Evolutionary conservation across 2,797 vertebrate species (phyloP).

Genomic region (Lagodon rhomboides): DNA sequence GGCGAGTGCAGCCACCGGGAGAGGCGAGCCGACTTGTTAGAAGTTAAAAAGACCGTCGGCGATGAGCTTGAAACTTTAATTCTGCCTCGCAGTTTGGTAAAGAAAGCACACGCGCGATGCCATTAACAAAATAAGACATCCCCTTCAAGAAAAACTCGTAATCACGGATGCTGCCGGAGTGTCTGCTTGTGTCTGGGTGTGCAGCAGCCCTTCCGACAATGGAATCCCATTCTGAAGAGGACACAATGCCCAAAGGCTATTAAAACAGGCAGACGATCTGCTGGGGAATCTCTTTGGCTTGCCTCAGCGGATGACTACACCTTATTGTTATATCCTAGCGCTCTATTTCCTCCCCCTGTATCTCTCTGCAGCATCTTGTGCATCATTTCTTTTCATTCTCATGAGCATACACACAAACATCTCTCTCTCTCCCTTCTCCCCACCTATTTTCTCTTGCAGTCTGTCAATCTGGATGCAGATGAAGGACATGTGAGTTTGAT

Average conservation of each 20-base stretch:
- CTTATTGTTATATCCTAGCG: constrained; percentile 35
- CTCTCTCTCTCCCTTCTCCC: neutral
- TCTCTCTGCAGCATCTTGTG: constrained; percentile 14
- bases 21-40: neutral
- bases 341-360: neutral
- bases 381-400: constrained; percentile 27
- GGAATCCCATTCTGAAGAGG: constrained; percentile 38
- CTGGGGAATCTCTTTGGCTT: constrained; percentile 46
- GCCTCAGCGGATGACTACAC: constrained; percentile 14
- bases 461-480: constrained; percentile 5
- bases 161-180: constrained; percentile 11
- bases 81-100: neutral
- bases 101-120: neutral
- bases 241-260: constrained; percentile 49
- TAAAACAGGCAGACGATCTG: constrained; percentile 52
- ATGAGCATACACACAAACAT: constrained; percentile 9
- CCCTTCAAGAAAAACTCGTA: neutral
- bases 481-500: neutral
- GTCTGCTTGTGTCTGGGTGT: constrained; percentile 28
- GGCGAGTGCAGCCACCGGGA: constrained; percentile 14
- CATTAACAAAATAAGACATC: constrained; percentile 19
- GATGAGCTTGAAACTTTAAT: constrained; percentile 22
- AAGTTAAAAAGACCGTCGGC: constrained; percentile 10
- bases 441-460: neutral
- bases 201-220: constrained; percentile 49